phyloP scores from a whole-genome alignment of 2,113 vertebrate species.

The Mionectes macconnelli region DNA sequence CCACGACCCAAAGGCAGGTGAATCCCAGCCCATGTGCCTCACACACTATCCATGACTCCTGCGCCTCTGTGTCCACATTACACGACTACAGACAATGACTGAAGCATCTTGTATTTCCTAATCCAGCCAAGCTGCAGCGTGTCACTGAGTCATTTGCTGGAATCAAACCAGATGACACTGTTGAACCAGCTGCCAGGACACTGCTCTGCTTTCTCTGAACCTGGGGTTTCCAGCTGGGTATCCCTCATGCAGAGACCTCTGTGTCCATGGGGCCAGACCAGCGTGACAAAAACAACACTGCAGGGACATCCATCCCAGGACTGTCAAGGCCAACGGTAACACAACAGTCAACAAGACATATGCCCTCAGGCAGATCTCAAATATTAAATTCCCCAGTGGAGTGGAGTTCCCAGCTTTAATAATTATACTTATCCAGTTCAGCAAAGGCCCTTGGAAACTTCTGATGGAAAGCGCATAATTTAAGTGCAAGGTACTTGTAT shows the following conservation, averaged over 20 bases:
- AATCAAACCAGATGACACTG: not conserved
- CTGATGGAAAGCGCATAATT: slow-evolving; percentile 60
- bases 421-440: slow-evolving; percentile 15
- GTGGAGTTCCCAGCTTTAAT: slow-evolving; percentile 28
- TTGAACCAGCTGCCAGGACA: not conserved
- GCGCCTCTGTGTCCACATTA: not conserved
- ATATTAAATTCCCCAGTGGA: slow-evolving; percentile 22
- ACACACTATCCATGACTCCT: fast-evolving
- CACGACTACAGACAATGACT: not conserved
- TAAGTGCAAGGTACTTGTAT: slow-evolving; percentile 62
- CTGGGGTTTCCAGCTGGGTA: fast-evolving
- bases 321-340: not conserved
- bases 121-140: fast-evolving
- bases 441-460: slow-evolving; percentile 50
- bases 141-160: not conserved
- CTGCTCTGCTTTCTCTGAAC: not conserved
- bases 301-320: not conserved
- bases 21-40: not conserved
- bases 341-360: slow-evolving; percentile 52
- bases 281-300: fast-evolving
- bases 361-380: slow-evolving; percentile 43
- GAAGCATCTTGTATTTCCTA: not conserved
- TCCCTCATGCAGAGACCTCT: not conserved
- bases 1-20: too few relatives aligned
- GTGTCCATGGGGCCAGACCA: not conserved